phyloP scores from a whole-genome alignment of 2,888 invertebrate genomes.

The Dicycla oo region DNA sequence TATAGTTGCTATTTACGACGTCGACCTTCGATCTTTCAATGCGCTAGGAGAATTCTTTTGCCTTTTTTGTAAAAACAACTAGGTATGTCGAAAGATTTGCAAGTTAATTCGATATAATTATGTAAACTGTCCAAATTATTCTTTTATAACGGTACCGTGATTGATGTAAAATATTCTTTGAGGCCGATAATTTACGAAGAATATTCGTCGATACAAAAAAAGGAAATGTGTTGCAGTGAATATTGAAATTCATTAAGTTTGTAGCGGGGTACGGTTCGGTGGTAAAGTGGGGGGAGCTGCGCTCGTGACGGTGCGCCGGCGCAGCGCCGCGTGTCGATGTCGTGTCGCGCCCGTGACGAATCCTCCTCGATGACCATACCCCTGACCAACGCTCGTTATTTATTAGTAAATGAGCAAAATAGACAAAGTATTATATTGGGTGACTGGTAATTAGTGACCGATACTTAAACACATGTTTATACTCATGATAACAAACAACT shows the following conservation, averaged over 20 bases:
- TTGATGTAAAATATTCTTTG: slow-evolving; percentile 66
- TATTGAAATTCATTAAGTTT: slow-evolving; percentile 64
- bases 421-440: not conserved
- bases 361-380: slow-evolving; percentile 69
- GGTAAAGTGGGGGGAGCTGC: slow-evolving; percentile 19
- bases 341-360: slow-evolving; percentile 73
- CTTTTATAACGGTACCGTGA: slow-evolving; percentile 64
- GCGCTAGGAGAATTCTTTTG: slow-evolving; percentile 34
- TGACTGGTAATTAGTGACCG: no score
- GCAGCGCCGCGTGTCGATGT: slow-evolving; percentile 52
- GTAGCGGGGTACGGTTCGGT: slow-evolving; percentile 42
- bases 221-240: slow-evolving; percentile 50
- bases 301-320: slow-evolving; percentile 57
- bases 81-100: slow-evolving; percentile 47
- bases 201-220: slow-evolving; percentile 59
- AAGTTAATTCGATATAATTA: slow-evolving; percentile 61
- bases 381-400: slow-evolving; percentile 41
- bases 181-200: slow-evolving; percentile 61
- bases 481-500: no score
- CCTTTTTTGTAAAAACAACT: slow-evolving; percentile 28
- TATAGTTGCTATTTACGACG: slow-evolving; percentile 53
- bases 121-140: slow-evolving; percentile 63
- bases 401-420: slow-evolving; percentile 6
- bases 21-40: slow-evolving; percentile 41
- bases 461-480: no score